These are phyloP conservation scores for Grammomys surdaster DNA, from an alignment of 2,113 vertebrate genomes.

Conservation along the genomic window DNA sequence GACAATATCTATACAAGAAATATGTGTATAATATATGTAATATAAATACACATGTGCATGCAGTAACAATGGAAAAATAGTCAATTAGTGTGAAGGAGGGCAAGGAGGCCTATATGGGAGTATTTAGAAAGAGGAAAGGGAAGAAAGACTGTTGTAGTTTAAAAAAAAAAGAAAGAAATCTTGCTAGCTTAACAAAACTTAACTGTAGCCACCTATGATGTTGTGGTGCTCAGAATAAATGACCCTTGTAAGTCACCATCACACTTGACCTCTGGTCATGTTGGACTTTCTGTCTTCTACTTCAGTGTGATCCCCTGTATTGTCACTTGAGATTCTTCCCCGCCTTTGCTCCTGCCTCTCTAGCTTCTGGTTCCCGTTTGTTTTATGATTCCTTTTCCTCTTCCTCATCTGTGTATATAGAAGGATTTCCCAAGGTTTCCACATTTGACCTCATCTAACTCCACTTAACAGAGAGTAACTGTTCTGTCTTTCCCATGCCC, in stretches of 20 bases:
- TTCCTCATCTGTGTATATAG: neutral
- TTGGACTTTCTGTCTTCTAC: neutral
- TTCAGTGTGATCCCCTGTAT: neutral
- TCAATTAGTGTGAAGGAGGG: neutral
- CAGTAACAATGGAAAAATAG: neutral
- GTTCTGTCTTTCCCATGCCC: neutral
- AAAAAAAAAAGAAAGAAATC: neutral
- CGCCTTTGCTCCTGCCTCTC: neutral
- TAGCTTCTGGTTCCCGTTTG: neutral
- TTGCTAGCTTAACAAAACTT: neutral
- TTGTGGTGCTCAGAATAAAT: neutral
- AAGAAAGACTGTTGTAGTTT: neutral
- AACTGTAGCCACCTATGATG: neutral
- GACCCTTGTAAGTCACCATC: neutral
- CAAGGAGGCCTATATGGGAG: neutral
- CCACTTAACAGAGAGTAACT: slow-evolving; percentile 23
- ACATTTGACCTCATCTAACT: slow-evolving; percentile 20
- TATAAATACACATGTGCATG: neutral
- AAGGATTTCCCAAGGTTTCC: neutral
- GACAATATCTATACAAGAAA: neutral
- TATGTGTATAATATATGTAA: neutral
- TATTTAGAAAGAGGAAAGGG: neutral
- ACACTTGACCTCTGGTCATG: neutral
- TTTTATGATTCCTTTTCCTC: neutral
- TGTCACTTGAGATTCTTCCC: neutral